These are phyloP conservation scores for Penaeus japonicus DNA, from an alignment of 1,140 invertebrate species.

Conservation along the genomic window DNA sequence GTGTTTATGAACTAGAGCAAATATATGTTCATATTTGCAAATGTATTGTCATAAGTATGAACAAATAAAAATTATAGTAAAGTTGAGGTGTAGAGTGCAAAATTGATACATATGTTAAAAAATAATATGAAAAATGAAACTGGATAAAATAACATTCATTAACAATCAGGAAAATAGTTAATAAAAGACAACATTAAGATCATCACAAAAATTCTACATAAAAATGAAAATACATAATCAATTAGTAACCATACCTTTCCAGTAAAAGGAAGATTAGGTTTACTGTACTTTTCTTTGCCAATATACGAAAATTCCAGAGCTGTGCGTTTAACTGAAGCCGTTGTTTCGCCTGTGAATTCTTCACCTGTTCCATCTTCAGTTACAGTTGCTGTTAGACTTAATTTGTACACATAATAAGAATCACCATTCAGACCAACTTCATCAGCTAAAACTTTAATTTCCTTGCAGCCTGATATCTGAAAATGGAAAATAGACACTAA, in stretches of 20 bases:
- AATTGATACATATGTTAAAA: too few species aligned
- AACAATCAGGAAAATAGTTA: not conserved
- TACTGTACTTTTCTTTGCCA: conserved; percentile 19
- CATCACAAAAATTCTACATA: not conserved
- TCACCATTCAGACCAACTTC: not conserved
- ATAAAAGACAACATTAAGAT: not conserved
- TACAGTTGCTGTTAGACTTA: conserved; percentile 5
- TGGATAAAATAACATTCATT: too few species aligned
- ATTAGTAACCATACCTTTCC: conserved; percentile 16
- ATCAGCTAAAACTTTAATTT: not conserved
- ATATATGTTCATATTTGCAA: not conserved
- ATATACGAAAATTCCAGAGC: not conserved
- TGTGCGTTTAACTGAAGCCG: not conserved
- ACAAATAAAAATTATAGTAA: too few species aligned
- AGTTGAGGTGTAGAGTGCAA: too few species aligned
- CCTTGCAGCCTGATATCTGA: conserved; percentile 26
- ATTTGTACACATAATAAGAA: not conserved
- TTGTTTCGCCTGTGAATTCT: not conserved
- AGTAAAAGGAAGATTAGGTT: conserved; percentile 39
- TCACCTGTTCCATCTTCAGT: conserved; percentile 31
- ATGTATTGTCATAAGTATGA: not conserved
- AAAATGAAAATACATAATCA: not conserved
- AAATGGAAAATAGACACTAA: not conserved
- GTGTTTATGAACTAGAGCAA: not conserved
- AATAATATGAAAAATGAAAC: too few species aligned